Conservation (phyloP, 1,140 invertebrate species). For the Heliconius himera region DNA sequence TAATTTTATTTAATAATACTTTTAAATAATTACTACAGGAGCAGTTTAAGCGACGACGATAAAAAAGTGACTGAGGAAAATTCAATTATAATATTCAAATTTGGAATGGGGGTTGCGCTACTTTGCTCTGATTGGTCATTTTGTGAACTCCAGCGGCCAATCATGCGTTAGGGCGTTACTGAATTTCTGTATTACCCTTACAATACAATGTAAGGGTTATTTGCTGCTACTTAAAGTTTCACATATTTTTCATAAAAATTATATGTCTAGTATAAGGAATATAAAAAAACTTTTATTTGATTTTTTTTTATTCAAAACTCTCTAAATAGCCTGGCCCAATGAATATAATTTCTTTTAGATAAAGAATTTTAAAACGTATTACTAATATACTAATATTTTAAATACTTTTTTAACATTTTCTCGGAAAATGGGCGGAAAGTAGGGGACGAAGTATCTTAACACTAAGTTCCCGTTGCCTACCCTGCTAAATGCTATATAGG, state of each 20-base stretch:
- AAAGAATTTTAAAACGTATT: too few relatives aligned
- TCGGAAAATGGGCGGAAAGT: too few relatives aligned
- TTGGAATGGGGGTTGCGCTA: conserved; percentile 50
- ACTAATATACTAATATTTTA: too few relatives aligned
- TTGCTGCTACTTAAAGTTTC: background rate
- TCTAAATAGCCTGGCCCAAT: too few relatives aligned
- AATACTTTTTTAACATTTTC: too few relatives aligned
- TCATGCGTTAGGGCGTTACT: conserved; percentile 37
- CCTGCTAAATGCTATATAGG: background rate
- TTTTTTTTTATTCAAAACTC: too few relatives aligned
- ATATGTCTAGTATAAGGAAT: background rate
- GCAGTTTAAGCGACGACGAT: conserved; percentile 25
- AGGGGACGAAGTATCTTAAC: background rate
- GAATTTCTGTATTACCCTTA: background rate
- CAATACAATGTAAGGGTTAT: background rate
- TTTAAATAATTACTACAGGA: conserved; percentile 17
- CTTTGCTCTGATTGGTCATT: conserved; percentile 48
- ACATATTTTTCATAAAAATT: background rate
- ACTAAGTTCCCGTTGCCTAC: background rate
- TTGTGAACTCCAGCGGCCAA: conserved; percentile 34
- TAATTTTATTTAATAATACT: conserved; percentile 26
- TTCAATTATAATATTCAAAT: conserved; percentile 57
- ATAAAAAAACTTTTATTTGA: too few relatives aligned
- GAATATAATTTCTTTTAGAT: too few relatives aligned
- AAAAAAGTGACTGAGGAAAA: conserved; percentile 52